Evolutionary conservation across 1,140 invertebrate genomes (phyloP), one percentile per base, ranked within the genome.

Genomic region (Listronotus oregonensis): DNA sequence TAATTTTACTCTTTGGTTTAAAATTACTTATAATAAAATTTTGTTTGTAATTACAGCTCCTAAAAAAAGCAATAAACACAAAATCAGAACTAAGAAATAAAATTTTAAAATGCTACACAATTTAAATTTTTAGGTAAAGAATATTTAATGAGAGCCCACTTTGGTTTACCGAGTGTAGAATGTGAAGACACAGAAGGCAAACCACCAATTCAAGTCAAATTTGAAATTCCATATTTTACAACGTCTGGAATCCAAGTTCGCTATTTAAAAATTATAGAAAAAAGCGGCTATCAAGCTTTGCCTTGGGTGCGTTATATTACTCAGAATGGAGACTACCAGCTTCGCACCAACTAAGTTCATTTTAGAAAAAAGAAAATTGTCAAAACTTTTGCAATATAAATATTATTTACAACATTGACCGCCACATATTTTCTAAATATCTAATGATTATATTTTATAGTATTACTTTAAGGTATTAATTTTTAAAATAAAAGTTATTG

Each of bases 261-360:
- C 39, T 99, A 99, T 80, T 83, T 99, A 67, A 99, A 99, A 82
- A 99, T 99, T 75, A 99, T 99, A 76, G 98, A 99, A 75, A 99
- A 99, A 80, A 98, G 95, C 81, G 98, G 97, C 0, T 99, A 99
- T 78, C 97, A 99, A 81, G 97, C 97, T 0, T 77, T 99, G 51
- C 98, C 98, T 0, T 99, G 97, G 98, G 97, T 99, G 6, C 83
- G 97, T 21, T 99, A 99, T 75, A 99, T 99, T 50, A 99, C 98
- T 15, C 97, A 99, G 79, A 99, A 99, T 81, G 98, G 98, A 37
- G 97, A 99, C 79, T 99, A 99, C 81, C 97, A 99, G 78, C 81
- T 99, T 65, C 87, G 97, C 78, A 99, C 96, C 64, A 94, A 94
- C 82, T 97, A 85, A 69, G 11, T 37, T 37, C 11, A 10, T 1